These are phyloP conservation scores for Lithosia quadra DNA, from an alignment of 2,888 invertebrate species.

Conservation along the genomic window DNA sequence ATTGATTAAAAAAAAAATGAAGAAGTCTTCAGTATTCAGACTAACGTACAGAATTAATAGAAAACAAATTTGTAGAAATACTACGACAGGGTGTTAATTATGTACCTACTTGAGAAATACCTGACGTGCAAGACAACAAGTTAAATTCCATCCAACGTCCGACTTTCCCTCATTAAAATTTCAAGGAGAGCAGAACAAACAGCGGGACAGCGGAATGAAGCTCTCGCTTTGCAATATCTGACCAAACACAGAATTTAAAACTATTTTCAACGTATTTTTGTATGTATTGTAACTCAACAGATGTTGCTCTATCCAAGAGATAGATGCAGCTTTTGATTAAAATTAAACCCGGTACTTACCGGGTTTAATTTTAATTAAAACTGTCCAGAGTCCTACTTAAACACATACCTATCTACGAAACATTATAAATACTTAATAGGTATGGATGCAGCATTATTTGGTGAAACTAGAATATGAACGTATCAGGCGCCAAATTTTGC, in stretches of 20 bases:
- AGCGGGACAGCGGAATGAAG: constrained; percentile 36
- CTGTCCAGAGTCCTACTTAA: too few species aligned
- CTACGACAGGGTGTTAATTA: constrained; percentile 41
- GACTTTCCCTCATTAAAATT: constrained; percentile 67
- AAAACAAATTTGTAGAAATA: constrained; percentile 32
- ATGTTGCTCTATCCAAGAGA: too few species aligned
- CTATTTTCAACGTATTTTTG: too few species aligned
- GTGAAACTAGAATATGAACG: too few species aligned
- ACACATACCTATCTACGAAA: too few species aligned
- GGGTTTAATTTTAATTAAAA: too few species aligned
- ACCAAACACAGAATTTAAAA: constrained; percentile 56
- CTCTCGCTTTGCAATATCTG: constrained; percentile 58
- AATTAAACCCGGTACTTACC: too few species aligned
- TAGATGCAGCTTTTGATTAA: too few species aligned
- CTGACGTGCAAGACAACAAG: constrained; percentile 39
- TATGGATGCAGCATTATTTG: too few species aligned
- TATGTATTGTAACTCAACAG: too few species aligned
- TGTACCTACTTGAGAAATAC: constrained; percentile 41
- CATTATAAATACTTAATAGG: too few species aligned
- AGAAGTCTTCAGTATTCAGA: neutral
- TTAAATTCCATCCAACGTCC: constrained; percentile 39
- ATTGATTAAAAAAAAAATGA: neutral
- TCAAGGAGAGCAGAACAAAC: constrained; percentile 62
- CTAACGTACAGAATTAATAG: constrained; percentile 20
- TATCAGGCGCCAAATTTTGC: too few species aligned